Evolutionary conservation across 2,888 invertebrate genomes (phyloP), one percentile per base, ranked within the genome.

Genomic region (Lasioglossum leucozonium): DNA sequence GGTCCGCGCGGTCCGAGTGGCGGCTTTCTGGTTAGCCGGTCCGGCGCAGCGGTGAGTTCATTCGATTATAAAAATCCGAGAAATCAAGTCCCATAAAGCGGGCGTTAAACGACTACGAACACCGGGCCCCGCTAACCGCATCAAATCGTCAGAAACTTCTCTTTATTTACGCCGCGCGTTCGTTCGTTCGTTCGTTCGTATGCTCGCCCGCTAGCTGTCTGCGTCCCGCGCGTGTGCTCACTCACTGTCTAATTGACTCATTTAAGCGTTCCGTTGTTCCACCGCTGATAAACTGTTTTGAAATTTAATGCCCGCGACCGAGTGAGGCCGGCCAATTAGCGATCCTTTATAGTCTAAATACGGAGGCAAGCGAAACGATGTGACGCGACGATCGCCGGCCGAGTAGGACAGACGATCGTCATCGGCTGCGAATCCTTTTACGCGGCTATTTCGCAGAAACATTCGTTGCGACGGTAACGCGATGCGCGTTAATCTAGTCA

Each of bases 1-100:
- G 79, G 81, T 55, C 67, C 34, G 58, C 34, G 58, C 65, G 22
- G 34, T 26, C 13, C 58, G 26, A 58, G 42, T 34, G 78, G 62
- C 40, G 44, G 79, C 65, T 80, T 77, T 74, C 65, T 51, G 79
- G 74, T 84, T 84, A 83, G 81, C 81, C 77, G 72, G 77, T 51
- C 77, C 30, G 72, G 72, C 30, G 16, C 30, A 72, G 72, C 30
- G 16, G 65, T 22, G 51, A 40, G 69, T 72, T 76, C 78, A 82
- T 89, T 89, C 82, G 85, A 88, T 85, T 89, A 51, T 89, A 77
- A 78, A 86, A 89, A 88, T 89, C 89, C 74, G 80, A 72, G 80
- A 83, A 86, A 89, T 88, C 80, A 82, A 86, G 81, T 18, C 72
- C 40, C 82, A 77, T 81, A 74, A 86, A 86, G 55, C 62, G 18